Conservation (phyloP, 2,113 vertebrate genomes). For the Eulemur rufifrons region DNA sequence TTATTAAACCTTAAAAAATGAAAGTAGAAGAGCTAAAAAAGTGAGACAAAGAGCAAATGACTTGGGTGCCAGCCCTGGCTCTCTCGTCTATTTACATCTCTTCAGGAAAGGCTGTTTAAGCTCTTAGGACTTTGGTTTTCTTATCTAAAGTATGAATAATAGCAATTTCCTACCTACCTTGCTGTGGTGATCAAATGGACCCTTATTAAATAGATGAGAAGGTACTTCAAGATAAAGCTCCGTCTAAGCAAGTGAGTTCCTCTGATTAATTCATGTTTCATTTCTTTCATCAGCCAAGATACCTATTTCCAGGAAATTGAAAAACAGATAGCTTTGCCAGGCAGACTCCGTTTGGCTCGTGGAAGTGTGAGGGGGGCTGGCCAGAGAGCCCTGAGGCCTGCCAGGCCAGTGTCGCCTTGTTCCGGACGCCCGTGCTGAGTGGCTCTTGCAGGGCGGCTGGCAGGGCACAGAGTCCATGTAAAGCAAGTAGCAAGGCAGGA, state of each 20-base stretch:
- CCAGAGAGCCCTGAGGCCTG: not conserved
- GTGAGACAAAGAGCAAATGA: not conserved
- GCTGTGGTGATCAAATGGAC: not conserved
- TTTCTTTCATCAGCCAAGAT: constrained; percentile 26
- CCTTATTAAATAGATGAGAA: not conserved
- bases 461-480: not conserved
- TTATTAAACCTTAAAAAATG: constrained; percentile 25
- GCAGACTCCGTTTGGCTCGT: not conserved
- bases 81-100: constrained; percentile 15
- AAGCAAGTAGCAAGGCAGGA: not conserved
- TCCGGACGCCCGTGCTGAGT: not conserved
- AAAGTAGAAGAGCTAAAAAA: not conserved
- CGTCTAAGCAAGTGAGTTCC: not conserved
- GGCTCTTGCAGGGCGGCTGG: not conserved
- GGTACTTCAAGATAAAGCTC: not conserved
- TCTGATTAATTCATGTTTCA: not conserved
- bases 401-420: not conserved
- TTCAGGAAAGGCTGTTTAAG: constrained; percentile 45
- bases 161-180: constrained; percentile 30
- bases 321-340: not conserved
- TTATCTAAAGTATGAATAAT: not conserved
- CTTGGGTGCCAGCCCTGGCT: not conserved
- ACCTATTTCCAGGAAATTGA: constrained; percentile 4
- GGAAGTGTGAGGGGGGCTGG: not conserved
- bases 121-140: not conserved